Conservation (phyloP, 1,140 invertebrate species). For the Drosophila bifasciata region DNA sequence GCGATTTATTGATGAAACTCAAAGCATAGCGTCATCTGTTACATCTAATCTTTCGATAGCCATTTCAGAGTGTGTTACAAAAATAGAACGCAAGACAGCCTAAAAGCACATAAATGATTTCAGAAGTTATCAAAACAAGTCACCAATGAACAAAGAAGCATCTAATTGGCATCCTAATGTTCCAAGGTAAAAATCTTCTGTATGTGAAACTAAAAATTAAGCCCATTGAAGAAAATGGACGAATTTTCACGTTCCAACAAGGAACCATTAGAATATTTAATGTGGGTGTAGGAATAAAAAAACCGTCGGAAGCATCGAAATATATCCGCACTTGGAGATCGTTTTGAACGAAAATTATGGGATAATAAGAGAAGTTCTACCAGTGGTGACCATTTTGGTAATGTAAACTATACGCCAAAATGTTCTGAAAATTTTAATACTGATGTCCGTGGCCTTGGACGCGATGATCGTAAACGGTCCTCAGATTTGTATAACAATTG, state of each 20-base stretch:
- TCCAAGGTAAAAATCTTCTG: conserved; percentile 23
- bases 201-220: conserved; percentile 52
- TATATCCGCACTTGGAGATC: conserved; percentile 85
- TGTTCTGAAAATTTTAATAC: too few species aligned
- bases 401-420: too few species aligned
- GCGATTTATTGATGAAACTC: conserved; percentile 88
- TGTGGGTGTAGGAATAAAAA: conserved; percentile 86
- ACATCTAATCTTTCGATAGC: conserved; percentile 88
- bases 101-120: conserved; percentile 85
- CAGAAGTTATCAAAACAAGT: conserved; percentile 73
- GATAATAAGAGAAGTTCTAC: conserved; percentile 85
- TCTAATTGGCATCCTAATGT: conserved; percentile 32
- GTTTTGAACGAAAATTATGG: conserved; percentile 86
- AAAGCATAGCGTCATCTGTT: conserved; percentile 89
- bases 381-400: conserved; percentile 85
- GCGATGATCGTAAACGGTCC: too few species aligned
- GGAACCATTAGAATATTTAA: conserved; percentile 88
- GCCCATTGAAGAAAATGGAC: conserved; percentile 83
- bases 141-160: conserved; percentile 2
- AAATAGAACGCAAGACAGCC: conserved; percentile 83
- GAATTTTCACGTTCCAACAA: conserved; percentile 86
- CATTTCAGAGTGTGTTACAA: conserved; percentile 85
- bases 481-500: too few species aligned
- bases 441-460: too few species aligned
- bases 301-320: conserved; percentile 87